Conservation (phyloP, 2,113 vertebrate species). For the Hippocampus comes region DNA sequence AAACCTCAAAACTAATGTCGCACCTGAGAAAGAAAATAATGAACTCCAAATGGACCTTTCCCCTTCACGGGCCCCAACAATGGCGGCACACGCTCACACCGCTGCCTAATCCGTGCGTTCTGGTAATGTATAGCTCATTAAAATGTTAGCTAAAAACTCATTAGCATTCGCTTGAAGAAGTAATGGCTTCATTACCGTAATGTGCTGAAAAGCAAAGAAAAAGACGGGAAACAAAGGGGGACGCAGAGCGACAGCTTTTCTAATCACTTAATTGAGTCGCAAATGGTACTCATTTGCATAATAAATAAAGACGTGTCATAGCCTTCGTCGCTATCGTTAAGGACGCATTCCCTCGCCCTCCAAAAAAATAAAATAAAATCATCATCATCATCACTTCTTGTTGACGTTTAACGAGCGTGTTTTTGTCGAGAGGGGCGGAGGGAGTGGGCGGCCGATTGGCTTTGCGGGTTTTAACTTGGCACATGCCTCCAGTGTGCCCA, state of each 20-base stretch:
- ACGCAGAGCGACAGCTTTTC: conserved; percentile 75
- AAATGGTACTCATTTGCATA: conserved; percentile 89
- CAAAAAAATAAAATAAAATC: conserved; percentile 59
- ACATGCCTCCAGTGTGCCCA: conserved; percentile 33
- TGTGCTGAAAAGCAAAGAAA: conserved; percentile 83
- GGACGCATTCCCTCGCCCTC: conserved; percentile 59
- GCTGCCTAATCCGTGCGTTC: conserved; percentile 85
- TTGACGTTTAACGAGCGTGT: background rate
- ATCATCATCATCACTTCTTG: conserved; percentile 5
- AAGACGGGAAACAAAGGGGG: conserved; percentile 57
- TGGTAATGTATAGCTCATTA: conserved; percentile 92
- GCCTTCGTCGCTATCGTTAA: conserved; percentile 52
- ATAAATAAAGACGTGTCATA: conserved; percentile 73
- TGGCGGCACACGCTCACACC: conserved; percentile 24
- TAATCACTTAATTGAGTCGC: conserved; percentile 89
- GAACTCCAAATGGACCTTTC: conserved; percentile 86
- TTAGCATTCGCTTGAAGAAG: conserved; percentile 88
- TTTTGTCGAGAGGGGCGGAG: background rate
- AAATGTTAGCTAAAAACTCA: conserved; percentile 94
- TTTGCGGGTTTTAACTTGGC: conserved; percentile 11
- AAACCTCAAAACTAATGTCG: conserved; percentile 58
- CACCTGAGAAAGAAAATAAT: conserved; percentile 82
- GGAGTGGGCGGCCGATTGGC: background rate
- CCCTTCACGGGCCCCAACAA: conserved; percentile 55
- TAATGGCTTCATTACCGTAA: conserved; percentile 93